Base-by-base conservation (phyloP, 2,797 vertebrate genomes). In the Ceryle rudis region DNA sequence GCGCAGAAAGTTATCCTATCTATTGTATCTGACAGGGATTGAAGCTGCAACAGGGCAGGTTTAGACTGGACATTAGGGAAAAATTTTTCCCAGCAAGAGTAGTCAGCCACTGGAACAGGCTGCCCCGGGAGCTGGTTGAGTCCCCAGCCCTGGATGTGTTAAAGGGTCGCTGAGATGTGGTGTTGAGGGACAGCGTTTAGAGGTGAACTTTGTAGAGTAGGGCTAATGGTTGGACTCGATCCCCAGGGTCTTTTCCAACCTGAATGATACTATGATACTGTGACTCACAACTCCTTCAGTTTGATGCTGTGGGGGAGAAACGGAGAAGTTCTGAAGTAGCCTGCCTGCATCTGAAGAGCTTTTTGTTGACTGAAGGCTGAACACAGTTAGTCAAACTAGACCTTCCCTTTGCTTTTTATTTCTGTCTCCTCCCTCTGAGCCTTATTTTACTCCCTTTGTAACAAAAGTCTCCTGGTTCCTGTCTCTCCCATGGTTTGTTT, bases 1-100 rank as follows among this genome's bases (percentile, higher is more conserved):
- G 93, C 94, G 94, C 66, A 97, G 94, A 92, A 92, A 94, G 88
- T 44, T 57, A 39, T 55, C 46, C 0, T 75, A 64, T 82, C 74
- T 60, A 37, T 58, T 61, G 1, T 86, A 60, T 89, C 78, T 77
- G 74, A 23, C 55, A 84, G 44, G 18, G 44, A 39, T 14, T 39
- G 11, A 39, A 39, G 39, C 39, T 39, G 5, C 39, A 39, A 14
- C 39, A 13, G 37, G 9, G 37, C 37, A 37, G 10, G 37, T 37
- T 37, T 37, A 37, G 37, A 37, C 14, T 39, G 39, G 39, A 39
- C 39, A 39, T 39, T 39, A 39, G 39, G 39, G 39, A 39, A 39
- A 39, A 39, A 39, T 39, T 39, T 37, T 14, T 39, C 39, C 39
- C 39, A 39, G 39, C 39, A 39, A 39, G 39, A 39, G 39, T 39